Percentiles rank a stretch among this genome's conserved stretches.
These are phyloP conservation scores for Entosphenus tridentatus DNA, from an alignment of 2,113 vertebrate species.

Conservation along the genomic window DNA sequence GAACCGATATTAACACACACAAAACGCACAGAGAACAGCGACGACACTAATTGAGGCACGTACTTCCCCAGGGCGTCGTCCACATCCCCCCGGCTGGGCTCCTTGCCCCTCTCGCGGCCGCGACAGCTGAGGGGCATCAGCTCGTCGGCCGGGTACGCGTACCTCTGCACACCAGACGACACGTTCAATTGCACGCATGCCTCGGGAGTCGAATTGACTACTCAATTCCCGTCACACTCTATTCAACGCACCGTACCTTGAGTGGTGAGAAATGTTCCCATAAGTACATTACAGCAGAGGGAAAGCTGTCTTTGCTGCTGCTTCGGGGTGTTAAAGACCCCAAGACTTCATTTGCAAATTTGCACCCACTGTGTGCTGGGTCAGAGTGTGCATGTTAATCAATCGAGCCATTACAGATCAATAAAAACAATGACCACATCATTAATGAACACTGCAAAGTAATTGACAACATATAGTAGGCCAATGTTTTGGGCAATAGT, in stretches of 20 bases:
- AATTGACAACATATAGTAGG: too few relatives aligned
- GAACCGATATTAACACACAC: too few relatives aligned
- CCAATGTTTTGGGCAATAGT: too few relatives aligned
- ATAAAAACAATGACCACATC: too few relatives aligned
- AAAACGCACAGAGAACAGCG: too few relatives aligned
- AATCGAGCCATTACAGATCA: too few relatives aligned
- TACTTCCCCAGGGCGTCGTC: slow-evolving; percentile 40
- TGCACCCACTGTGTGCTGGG: too few relatives aligned
- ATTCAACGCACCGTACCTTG: background rate
- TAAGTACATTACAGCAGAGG: background rate
- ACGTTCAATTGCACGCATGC: background rate
- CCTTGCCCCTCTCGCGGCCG: slow-evolving; percentile 33
- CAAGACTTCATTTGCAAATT: too few relatives aligned
- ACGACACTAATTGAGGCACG: slow-evolving; percentile 11
- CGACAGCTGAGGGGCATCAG: slow-evolving; percentile 42
- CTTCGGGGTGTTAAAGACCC: background rate
- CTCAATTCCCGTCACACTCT: background rate
- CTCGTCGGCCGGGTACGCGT: slow-evolving; percentile 41
- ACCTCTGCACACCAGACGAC: slow-evolving; percentile 22
- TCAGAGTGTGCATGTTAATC: too few relatives aligned
- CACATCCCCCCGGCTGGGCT: slow-evolving; percentile 38
- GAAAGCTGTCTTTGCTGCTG: background rate
- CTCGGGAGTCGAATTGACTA: background rate
- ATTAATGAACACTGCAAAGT: too few relatives aligned
- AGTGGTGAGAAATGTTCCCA: background rate